A percentile compares a stretch with the other conserved stretches of the same genome.
phyloP scores from a whole-genome alignment of 2,113 vertebrate genomes.

The Ardeotis arabs region DNA sequence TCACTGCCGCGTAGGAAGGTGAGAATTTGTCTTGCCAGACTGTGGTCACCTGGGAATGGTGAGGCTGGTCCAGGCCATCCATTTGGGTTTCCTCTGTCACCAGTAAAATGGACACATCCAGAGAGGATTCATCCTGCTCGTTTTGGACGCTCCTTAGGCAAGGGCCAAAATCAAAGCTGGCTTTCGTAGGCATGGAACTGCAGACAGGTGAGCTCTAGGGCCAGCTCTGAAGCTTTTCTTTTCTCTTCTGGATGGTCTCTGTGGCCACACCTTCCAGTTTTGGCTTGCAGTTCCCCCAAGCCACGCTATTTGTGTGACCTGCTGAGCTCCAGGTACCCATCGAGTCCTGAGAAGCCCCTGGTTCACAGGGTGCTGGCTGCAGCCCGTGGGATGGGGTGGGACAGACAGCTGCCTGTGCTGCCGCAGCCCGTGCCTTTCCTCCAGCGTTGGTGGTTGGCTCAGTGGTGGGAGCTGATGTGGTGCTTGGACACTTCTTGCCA shows the following conservation, averaged over 20 bases:
- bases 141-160: neutral
- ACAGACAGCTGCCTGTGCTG: neutral
- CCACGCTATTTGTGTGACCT: accelerated
- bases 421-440: neutral
- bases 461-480: neutral
- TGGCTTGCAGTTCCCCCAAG: neutral
- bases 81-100: neutral
- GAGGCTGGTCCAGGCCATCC: neutral
- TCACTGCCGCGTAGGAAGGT: neutral
- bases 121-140: neutral
- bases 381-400: neutral
- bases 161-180: neutral
- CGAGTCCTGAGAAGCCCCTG: neutral
- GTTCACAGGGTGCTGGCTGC: neutral
- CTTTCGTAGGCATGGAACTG: neutral
- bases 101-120: neutral
- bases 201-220: neutral
- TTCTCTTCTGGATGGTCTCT: neutral
- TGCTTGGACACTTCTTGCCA: neutral
- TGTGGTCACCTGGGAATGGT: neutral
- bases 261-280: neutral
- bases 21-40: neutral
- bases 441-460: neutral
- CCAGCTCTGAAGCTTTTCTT: neutral
- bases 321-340: neutral